Evolutionary conservation across 2,113 vertebrate species (phyloP), one percentile per base, ranked within the genome.

Genomic region (Nipponia nippon): DNA sequence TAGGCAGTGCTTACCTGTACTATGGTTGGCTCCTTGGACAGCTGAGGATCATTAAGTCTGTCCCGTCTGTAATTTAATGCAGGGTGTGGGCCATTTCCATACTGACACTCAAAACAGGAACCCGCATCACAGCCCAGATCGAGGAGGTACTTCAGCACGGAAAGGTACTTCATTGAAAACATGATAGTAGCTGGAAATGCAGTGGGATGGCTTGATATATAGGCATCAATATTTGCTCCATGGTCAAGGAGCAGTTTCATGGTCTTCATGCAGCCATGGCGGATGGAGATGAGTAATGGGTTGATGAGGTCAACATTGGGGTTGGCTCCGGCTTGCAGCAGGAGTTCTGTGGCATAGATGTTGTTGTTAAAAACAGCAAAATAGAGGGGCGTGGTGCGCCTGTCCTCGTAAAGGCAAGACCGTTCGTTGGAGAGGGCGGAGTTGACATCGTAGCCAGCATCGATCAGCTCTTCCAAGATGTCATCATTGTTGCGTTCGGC

Each of bases 321-420:
- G 92, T 99, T 95, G 36, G 99, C 99, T 7, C 99, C 99, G 0
- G 99, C 99, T 42, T 96, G 96, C 83, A 99, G 97, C 83, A 99
- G 98, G 98, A 99, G 97, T 65, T 97, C 95, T 0, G 98, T 98
- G 10, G 98, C 98, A 0, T 98, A 96, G 3, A 98, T 85, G 32
- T 99, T 99, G 96, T 98, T 99, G 95, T 99, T 99, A 89, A 97
- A 95, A 87, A 99, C 99, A 0, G 99, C 96, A 56, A 99, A 99
- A 94, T 99, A 99, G 72, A 99, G 98, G 0, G 98, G 97, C 0
- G 99, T 99, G 89, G 96, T 99, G 55, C 99, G 99, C 7, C 98
- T 98, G 97, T 99, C 99, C 94, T 99, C 99, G 0, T 99, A 99
- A 70, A 99, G 98, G 63, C 98, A 98, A 13, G 98, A 98, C 6